phyloP scores from a whole-genome alignment of 2,113 vertebrate species.

The Muscicapa adusta region DNA sequence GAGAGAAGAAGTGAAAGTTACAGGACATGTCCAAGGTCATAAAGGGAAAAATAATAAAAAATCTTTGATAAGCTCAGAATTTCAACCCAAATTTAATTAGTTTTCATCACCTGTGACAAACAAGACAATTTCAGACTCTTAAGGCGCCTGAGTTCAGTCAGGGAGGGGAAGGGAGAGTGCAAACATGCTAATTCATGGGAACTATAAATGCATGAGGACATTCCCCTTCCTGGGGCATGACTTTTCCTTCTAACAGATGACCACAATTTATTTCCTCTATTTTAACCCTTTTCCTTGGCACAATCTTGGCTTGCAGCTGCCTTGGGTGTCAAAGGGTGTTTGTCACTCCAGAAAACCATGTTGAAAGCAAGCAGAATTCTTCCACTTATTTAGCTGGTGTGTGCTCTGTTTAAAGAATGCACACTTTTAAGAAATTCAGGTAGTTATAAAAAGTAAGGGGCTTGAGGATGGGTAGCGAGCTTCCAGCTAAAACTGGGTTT shows the following conservation, averaged over 20 bases:
- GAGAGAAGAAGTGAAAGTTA: background rate
- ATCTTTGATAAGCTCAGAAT: background rate
- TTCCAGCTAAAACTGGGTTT: background rate
- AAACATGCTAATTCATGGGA: background rate
- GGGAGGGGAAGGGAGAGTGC: background rate
- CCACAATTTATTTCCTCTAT: background rate
- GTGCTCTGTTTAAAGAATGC: background rate
- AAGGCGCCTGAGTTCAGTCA: fast-evolving
- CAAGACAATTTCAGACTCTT: background rate
- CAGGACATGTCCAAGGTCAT: fast-evolving
- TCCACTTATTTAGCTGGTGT: background rate
- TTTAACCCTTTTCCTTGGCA: background rate
- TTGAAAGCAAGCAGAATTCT: background rate
- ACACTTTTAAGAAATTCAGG: background rate
- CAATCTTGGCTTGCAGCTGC: background rate
- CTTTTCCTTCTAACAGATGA: background rate
- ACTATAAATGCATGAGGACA: background rate
- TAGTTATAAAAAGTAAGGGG: background rate
- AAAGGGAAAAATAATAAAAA: background rate
- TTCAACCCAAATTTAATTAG: background rate
- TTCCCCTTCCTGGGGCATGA: background rate
- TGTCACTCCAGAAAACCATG: background rate
- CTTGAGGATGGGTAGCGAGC: background rate
- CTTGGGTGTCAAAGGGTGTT: background rate
- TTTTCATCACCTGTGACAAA: background rate